Percentiles rank a stretch among this genome's conserved stretches.
Evolutionary conservation across 2,888 invertebrate species (phyloP).

Genomic region (Drosophila eohydei): DNA sequence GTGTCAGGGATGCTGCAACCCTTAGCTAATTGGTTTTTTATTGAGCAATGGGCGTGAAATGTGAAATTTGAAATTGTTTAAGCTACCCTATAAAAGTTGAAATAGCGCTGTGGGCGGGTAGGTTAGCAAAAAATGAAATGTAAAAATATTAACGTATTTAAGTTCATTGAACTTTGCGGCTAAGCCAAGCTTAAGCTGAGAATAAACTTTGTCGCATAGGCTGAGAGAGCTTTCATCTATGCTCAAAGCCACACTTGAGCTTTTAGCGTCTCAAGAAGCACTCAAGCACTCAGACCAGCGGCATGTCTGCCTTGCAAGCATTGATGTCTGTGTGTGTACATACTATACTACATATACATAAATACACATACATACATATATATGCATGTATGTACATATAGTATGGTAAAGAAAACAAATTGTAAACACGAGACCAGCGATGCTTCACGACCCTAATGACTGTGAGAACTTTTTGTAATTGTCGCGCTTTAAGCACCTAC

Average conservation of each 20-base stretch:
- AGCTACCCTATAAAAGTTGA: conserved; percentile 1
- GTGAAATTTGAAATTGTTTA: conserved; percentile 32
- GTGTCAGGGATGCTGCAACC: conserved; percentile 48
- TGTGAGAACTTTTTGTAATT: conserved; percentile 72
- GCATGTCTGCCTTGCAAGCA: conserved; percentile 34
- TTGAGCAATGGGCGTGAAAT: conserved; percentile 64
- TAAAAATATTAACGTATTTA: neutral
- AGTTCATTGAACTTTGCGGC: conserved; percentile 59
- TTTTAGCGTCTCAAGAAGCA: conserved; percentile 63
- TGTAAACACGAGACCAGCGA: conserved; percentile 65
- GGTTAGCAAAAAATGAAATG: neutral
- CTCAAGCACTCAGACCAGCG: conserved; percentile 43
- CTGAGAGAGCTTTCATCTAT: conserved; percentile 40
- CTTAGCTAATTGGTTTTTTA: conserved; percentile 56
- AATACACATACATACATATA: neutral
- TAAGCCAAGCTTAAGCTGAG: conserved; percentile 1
- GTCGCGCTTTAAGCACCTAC: conserved; percentile 27
- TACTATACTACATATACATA: neutral
- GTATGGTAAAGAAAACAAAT: conserved; percentile 45
- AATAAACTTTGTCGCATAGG: neutral
- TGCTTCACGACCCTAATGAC: conserved; percentile 73
- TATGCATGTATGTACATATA: neutral
- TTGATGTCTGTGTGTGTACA: conserved; percentile 8
- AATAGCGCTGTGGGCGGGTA: conserved; percentile 12
- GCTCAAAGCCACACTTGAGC: conserved; percentile 50